These are phyloP conservation scores for Argynnis bischoffii DNA, from an alignment of 2,888 invertebrate species.

Conservation along the genomic window DNA sequence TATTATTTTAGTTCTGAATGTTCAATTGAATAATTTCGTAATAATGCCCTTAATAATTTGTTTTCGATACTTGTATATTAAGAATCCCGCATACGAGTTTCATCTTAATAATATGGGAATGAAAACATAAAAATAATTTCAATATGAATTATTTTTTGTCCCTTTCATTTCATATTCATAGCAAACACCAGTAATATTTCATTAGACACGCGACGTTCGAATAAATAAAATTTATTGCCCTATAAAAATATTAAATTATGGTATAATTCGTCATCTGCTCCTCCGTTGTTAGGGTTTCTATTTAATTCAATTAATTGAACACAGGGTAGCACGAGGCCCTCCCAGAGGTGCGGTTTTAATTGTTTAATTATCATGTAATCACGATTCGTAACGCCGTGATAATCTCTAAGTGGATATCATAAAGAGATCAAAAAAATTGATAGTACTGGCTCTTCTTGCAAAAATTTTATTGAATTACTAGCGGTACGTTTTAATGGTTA, in stretches of 20 bases:
- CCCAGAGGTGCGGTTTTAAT: slow-evolving; percentile 47
- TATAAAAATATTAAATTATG: slow-evolving; percentile 30
- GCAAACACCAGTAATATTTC: slow-evolving; percentile 24
- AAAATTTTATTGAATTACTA: no score
- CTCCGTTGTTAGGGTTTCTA: slow-evolving; percentile 30
- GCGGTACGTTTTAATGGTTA: no score
- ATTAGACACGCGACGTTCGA: slow-evolving; percentile 30
- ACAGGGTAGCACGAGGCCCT: slow-evolving; percentile 6
- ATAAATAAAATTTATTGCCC: slow-evolving; percentile 36
- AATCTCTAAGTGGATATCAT: slow-evolving; percentile 41
- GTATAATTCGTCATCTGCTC: slow-evolving; percentile 30
- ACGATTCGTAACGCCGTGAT: slow-evolving; percentile 55
- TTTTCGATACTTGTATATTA: no score
- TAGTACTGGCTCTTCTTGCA: not conserved
- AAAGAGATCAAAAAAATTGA: slow-evolving; percentile 36
- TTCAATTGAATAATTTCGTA: no score
- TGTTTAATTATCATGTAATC: slow-evolving; percentile 68
- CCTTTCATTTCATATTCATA: slow-evolving; percentile 8
- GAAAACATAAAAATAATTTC: no score
- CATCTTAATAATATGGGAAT: no score
- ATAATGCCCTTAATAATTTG: no score
- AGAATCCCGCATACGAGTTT: no score
- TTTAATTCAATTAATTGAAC: slow-evolving; percentile 47
- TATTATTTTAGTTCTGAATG: no score
- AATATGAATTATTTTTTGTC: not conserved